Evolutionary conservation across 2,113 vertebrate species (phyloP), one percentile per base, ranked within the genome.

Genomic region (Amphiprion ocellaris): DNA sequence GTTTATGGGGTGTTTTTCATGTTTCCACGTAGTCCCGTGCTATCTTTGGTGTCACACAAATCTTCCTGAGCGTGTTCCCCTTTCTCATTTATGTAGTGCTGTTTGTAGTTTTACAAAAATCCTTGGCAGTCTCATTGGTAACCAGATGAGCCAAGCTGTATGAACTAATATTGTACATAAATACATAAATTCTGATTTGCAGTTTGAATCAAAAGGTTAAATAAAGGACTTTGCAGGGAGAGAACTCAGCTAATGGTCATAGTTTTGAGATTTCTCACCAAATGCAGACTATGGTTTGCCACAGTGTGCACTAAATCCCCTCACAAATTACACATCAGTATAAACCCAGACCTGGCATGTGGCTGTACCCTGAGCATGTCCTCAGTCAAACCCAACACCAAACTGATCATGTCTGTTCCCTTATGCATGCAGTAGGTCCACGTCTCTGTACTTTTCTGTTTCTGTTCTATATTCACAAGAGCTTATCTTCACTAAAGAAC

Each of bases 401-500:
- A 62, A 47, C 39, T 39, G 63, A 33, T 58, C 74, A 71, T 26
- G 50, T 61, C 50, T 81, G 39, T 73, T 69, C 76, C 44, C 6
- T 65, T 21, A 15, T 47, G 72, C 17, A 33, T 64, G 61, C 37
- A 65, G 53, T 58, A 16, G 46, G 55, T 39, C 61, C 41, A 44
- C 7, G 41, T 55, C 5, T 54, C 50, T 61, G 49, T 46, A 17
- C 37, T 74, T 77, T 65, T 49, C 17, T 10, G 11, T 60, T 68
- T 72, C 19, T 77, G 24, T 63, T 84, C 26, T 47, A 64, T 76
- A 53, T 56, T 55, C 52, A 30, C 39, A 8, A 17, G 74, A 78
- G 50, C 17, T 86, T 73, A 62, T 65, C 59, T 60, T 55, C 37
- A 60, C 16, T 23, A 19, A 74, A 81, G 3, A 60, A 72, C 73